Percentiles rank a stretch among this genome's conserved stretches.
phyloP scores from a whole-genome alignment of 2,113 vertebrate species.

The Cygnus buccinator region DNA sequence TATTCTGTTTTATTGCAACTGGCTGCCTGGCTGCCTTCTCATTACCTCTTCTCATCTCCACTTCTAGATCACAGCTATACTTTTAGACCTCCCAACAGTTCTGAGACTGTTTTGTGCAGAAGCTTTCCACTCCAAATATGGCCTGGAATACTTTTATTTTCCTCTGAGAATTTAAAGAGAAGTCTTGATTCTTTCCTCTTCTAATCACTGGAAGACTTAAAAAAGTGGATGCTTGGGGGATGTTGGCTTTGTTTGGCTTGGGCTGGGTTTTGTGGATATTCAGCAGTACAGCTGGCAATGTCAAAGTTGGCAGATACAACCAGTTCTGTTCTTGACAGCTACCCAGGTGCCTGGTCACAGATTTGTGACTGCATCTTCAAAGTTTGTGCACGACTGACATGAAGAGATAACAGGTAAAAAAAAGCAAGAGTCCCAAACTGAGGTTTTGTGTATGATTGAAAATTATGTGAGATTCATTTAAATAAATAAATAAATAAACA shows the following conservation, averaged over 20 bases:
- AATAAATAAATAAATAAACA: not conserved
- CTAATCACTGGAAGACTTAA: not conserved
- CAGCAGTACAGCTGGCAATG: not conserved
- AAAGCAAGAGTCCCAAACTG: not conserved
- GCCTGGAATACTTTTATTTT: not conserved
- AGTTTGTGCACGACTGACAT: not conserved
- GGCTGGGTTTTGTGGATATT: not conserved
- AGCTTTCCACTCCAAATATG: not conserved
- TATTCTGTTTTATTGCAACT: not conserved
- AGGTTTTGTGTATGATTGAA: not conserved
- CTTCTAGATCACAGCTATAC: not conserved
- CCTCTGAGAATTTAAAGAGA: not conserved
- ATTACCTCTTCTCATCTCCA: not conserved
- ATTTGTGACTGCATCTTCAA: not conserved
- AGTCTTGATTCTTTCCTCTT: not conserved
- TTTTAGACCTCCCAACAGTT: not conserved
- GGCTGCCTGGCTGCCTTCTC: not conserved
- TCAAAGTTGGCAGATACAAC: not conserved
- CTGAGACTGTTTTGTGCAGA: not conserved
- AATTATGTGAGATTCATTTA: not conserved
- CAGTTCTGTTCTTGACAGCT: not conserved
- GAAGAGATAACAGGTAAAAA: not conserved
- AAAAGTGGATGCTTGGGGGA: not conserved
- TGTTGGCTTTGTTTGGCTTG: not conserved
- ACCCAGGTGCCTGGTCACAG: not conserved